Evolutionary conservation across 2,113 vertebrate genomes (phyloP).

Genomic region (Chaetura pelagica): DNA sequence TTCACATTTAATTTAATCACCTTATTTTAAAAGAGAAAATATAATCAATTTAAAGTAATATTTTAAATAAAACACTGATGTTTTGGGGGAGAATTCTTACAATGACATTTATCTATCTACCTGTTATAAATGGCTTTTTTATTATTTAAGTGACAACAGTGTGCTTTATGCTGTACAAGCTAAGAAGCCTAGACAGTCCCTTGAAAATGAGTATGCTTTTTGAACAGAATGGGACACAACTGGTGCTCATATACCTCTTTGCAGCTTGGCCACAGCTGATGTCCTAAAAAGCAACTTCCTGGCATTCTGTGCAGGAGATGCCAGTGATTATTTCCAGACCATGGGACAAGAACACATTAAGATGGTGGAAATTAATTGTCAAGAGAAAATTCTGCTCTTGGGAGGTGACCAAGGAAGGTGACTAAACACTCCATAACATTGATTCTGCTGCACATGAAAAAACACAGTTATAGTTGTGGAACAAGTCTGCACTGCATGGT

Average conservation of each 20-base stretch:
- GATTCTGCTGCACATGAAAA: constrained; percentile 10
- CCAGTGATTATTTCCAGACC: constrained; percentile 22
- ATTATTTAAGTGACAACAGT: constrained; percentile 54
- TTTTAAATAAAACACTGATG: background rate
- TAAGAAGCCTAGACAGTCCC: constrained; percentile 47
- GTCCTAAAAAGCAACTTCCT: constrained; percentile 39
- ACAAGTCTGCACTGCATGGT: constrained; percentile 29
- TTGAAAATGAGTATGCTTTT: constrained; percentile 38
- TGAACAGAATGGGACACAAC: constrained; percentile 5
- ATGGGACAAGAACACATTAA: constrained; percentile 28
- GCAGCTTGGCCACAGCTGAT: background rate
- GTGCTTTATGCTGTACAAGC: constrained; percentile 51
- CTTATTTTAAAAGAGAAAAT: background rate
- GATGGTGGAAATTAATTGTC: constrained; percentile 39
- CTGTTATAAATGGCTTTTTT: constrained; percentile 35
- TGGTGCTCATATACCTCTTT: background rate
- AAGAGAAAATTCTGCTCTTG: constrained; percentile 44
- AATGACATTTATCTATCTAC: background rate
- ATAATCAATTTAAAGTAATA: background rate
- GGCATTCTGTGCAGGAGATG: background rate
- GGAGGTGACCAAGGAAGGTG: constrained; percentile 28
- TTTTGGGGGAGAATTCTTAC: background rate
- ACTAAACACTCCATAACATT: constrained; percentile 10
- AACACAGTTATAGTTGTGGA: background rate
- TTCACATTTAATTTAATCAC: background rate